Percentiles rank a stretch among this genome's conserved stretches.
Evolutionary conservation across 2,113 vertebrate species (phyloP).

Genomic region (Stigmatopora nigra): DNA sequence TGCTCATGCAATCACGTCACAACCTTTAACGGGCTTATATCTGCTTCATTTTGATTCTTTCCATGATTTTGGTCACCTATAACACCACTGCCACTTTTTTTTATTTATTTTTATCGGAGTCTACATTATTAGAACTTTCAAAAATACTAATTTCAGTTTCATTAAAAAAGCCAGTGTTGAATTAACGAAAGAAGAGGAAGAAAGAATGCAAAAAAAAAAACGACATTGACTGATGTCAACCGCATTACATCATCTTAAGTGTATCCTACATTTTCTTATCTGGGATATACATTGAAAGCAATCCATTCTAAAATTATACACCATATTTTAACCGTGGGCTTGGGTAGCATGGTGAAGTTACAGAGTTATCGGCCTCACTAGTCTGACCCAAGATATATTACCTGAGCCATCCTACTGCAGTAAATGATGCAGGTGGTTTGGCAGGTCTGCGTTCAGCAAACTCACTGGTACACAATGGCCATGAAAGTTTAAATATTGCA

Average conservation of each 20-base stretch:
- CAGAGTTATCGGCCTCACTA: slow-evolving; percentile 35
- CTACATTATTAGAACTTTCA: not conserved
- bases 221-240: slow-evolving; percentile 3
- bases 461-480: slow-evolving; percentile 17
- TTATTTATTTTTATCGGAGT: not conserved
- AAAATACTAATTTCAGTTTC: not conserved
- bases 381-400: slow-evolving; percentile 46
- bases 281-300: slow-evolving; percentile 19
- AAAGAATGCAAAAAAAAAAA: slow-evolving; percentile 13
- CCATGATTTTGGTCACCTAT: not conserved
- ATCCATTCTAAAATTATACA: slow-evolving; percentile 31
- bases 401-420: slow-evolving; percentile 29
- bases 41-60: not conserved
- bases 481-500: slow-evolving; percentile 40
- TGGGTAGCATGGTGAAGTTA: slow-evolving; percentile 10
- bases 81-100: not conserved
- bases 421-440: slow-evolving; percentile 41
- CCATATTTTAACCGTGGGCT: slow-evolving; percentile 20
- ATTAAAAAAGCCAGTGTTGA: slow-evolving; percentile 1
- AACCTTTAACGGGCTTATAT: not conserved
- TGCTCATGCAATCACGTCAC: not conserved
- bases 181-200: slow-evolving; percentile 1
- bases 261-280: not conserved
- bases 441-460: slow-evolving; percentile 41
- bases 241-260: slow-evolving; percentile 10